Evolutionary conservation across 1,140 invertebrate genomes (phyloP).

Genomic region (Euwallacea fornicatus): DNA sequence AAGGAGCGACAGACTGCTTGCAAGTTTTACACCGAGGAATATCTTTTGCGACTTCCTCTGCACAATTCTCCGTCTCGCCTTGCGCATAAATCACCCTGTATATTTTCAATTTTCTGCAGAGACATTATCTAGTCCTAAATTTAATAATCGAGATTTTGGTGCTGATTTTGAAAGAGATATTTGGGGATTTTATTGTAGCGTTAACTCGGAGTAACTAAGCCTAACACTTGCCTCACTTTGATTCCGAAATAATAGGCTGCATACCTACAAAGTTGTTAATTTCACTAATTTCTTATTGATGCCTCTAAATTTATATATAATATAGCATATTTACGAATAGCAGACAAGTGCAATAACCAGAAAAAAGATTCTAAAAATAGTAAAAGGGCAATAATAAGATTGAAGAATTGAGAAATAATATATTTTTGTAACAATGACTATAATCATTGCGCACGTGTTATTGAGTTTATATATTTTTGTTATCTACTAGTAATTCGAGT

Average conservation of each 20-base stretch:
- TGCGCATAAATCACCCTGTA: background rate
- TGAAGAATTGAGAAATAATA: conserved; percentile 14
- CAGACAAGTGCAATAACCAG: conserved; percentile 25
- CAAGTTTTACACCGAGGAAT: background rate
- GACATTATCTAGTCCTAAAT: conserved; percentile 39
- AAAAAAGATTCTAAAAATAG: conserved; percentile 25
- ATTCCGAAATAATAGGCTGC: background rate
- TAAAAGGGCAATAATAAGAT: conserved; percentile 12
- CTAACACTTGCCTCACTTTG: conserved; percentile 27
- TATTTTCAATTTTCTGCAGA: conserved; percentile 13
- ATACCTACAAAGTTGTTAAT: background rate
- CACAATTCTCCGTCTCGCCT: conserved; percentile 1
- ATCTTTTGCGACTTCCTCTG: background rate
- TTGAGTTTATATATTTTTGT: conserved; percentile 32
- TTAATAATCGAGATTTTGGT: conserved; percentile 14
- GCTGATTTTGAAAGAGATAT: conserved; percentile 28
- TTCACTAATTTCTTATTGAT: conserved; percentile 8
- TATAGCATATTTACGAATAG: conserved; percentile 1
- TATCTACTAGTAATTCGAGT: conserved; percentile 36
- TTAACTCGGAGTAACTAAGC: conserved; percentile 13
- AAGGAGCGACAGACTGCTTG: background rate
- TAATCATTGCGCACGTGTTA: conserved; percentile 27
- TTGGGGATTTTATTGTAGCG: conserved; percentile 7
- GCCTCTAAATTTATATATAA: background rate
- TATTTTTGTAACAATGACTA: conserved; percentile 31